Evolutionary conservation across 2,888 invertebrate genomes (phyloP), one percentile per base, ranked within the genome.

Genomic region (Kryphioiulus occultus): DNA sequence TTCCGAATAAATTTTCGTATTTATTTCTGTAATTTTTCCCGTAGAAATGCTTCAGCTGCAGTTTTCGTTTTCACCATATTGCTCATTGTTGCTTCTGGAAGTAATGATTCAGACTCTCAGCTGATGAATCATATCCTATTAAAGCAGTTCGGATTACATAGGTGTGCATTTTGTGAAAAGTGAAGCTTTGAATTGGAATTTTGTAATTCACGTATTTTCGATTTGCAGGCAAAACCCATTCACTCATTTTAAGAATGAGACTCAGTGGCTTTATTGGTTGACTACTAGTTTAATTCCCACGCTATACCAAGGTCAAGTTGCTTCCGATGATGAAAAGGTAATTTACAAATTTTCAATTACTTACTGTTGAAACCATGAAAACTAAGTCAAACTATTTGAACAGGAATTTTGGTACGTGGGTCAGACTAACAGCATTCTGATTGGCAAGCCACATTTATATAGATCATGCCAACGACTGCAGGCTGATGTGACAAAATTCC

Each of bases 381-480:
- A 53, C 10, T 53, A n/a, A n/a, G 19, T 53, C 2, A 44, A 44
- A 44, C 17, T 19, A 4, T 53, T n/a, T 53, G 12, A 53, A 53
- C n/a, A 53, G 53, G 53, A 53, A n/a, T 53, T 53, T 53, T 53
- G 53, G 53, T 53, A 53, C 53, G 53, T 53, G 53, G 53, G n/a
- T 53, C 53, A 53, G 53, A 19, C 53, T 53, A 19, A 19, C 53
- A 53, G 53, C 53, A 19, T 53, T 53, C n/a, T 53, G 53, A 19
- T 53, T 53, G 53, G 53, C 53, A 53, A 19, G 7, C 53, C 53
- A n/a, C 53, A 53, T 53, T 53, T 53, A 19, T 19, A 53, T 53
- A 2, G 19, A 53, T 53, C 53, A 19, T 7, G 35, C n/a, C 17
- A 44, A 12, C 44, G 5, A 44, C 9, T 15, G 15, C 3, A 35